phyloP scores from a whole-genome alignment of 2,797 vertebrate species.

The Takifugu ocellatus region DNA sequence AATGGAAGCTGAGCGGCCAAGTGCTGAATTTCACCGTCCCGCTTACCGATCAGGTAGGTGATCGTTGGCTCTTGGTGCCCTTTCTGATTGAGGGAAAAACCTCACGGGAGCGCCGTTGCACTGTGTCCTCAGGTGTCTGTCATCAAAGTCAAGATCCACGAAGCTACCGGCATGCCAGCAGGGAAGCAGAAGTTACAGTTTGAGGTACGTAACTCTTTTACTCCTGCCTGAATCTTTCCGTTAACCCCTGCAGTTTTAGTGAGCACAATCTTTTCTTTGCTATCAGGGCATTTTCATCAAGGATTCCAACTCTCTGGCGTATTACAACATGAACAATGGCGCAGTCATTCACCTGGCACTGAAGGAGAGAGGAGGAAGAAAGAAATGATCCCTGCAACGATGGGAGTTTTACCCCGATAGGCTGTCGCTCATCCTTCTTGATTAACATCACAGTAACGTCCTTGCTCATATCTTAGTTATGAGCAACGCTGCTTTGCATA shows the following conservation, averaged over 20 bases:
- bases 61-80: rapidly evolving
- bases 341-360: conserved; percentile 94
- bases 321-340: conserved; percentile 96
- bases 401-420: not conserved
- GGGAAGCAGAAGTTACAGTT: conserved; percentile 98
- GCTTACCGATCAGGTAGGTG: conserved; percentile 90
- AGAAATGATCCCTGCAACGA: conserved; percentile 80
- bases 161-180: conserved; percentile 97
- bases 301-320: conserved; percentile 97
- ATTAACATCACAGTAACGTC: conserved; percentile 19
- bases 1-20: conserved; percentile 97
- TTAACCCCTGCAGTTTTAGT: not conserved
- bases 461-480: conserved; percentile 1
- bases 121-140: conserved; percentile 87
- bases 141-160: conserved; percentile 99
- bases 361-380: conserved; percentile 98
- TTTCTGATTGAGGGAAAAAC: not conserved
- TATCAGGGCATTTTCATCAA: conserved; percentile 99
- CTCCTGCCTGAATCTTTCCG: not conserved
- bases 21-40: conserved; percentile 94
- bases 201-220: conserved; percentile 76
- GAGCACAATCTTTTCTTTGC: not conserved
- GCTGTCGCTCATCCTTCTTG: conserved; percentile 3
- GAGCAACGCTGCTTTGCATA: not conserved
- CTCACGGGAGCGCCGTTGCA: conserved; percentile 15